Evolutionary conservation across 2,888 invertebrate genomes (phyloP).

Genomic region (Dysmachus trigonus): DNA sequence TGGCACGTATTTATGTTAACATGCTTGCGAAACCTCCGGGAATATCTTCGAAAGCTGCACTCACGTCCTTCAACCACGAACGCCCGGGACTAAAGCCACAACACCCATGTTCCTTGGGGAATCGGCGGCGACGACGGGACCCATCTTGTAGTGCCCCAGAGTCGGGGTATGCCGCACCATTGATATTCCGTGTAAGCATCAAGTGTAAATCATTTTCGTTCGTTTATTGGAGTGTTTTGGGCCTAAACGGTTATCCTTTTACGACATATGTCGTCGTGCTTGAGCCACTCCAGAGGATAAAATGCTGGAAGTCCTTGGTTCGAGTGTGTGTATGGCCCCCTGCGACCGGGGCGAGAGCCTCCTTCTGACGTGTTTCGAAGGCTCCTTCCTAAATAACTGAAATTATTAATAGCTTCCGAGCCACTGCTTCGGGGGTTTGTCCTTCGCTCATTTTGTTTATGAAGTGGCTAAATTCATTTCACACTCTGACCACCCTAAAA

Average conservation of each 20-base stretch:
- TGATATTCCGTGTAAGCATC: constrained; percentile 7
- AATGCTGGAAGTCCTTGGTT: background rate
- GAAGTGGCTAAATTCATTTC: background rate
- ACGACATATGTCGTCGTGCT: background rate
- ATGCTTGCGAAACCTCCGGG: background rate
- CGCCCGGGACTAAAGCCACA: background rate
- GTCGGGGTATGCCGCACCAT: background rate
- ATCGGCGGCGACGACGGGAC: background rate
- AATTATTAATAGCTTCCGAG: constrained; percentile 35
- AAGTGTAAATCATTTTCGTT: constrained; percentile 27
- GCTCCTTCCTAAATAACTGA: background rate
- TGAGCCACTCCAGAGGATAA: constrained; percentile 18
- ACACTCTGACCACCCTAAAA: background rate
- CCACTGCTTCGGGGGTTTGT: background rate
- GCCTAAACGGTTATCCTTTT: constrained; percentile 21
- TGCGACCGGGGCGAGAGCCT: background rate
- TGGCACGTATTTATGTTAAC: background rate
- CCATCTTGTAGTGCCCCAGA: background rate
- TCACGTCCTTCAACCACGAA: background rate
- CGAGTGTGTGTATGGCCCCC: background rate
- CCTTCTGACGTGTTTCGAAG: background rate
- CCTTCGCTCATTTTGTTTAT: background rate
- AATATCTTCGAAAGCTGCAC: background rate
- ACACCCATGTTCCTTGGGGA: background rate
- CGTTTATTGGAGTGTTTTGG: constrained; percentile 22